Conservation (phyloP, 2,113 vertebrate genomes). For the Danio rerio region DNA sequence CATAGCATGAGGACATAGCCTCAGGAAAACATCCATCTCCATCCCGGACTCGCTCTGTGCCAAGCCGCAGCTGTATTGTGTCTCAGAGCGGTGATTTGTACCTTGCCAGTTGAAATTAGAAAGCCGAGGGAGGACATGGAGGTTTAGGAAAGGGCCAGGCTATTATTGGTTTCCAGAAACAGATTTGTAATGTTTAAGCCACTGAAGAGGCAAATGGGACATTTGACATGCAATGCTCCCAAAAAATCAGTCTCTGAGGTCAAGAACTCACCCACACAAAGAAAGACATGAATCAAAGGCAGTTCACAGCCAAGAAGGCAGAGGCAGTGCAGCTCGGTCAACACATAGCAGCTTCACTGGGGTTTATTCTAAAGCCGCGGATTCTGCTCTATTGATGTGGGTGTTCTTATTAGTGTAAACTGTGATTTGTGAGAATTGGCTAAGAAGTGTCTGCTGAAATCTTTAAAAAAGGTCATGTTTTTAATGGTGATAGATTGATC, state of each 20-base stretch:
- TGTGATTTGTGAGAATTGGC: neutral
- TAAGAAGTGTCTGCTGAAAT: neutral
- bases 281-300: neutral
- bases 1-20: conserved; percentile 16
- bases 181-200: neutral
- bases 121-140: conserved; percentile 26
- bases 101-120: conserved; percentile 27
- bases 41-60: conserved; percentile 22
- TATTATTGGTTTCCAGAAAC: conserved; percentile 43
- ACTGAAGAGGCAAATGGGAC: neutral
- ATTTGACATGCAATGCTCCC: conserved; percentile 38
- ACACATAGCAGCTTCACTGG: neutral
- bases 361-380: too few relatives aligned
- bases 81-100: conserved; percentile 57
- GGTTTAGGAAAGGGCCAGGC: conserved; percentile 16
- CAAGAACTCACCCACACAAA: conserved; percentile 2
- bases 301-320: neutral
- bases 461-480: neutral
- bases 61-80: conserved; percentile 59
- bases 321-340: conserved; percentile 5
- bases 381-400: neutral
- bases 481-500: too few relatives aligned
- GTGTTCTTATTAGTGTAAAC: neutral
- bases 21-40: conserved; percentile 38
- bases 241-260: neutral